A percentile compares a stretch with the other conserved stretches of the same genome.
phyloP scores from a whole-genome alignment of 2,888 invertebrate genomes.

The Amiota mariae region DNA sequence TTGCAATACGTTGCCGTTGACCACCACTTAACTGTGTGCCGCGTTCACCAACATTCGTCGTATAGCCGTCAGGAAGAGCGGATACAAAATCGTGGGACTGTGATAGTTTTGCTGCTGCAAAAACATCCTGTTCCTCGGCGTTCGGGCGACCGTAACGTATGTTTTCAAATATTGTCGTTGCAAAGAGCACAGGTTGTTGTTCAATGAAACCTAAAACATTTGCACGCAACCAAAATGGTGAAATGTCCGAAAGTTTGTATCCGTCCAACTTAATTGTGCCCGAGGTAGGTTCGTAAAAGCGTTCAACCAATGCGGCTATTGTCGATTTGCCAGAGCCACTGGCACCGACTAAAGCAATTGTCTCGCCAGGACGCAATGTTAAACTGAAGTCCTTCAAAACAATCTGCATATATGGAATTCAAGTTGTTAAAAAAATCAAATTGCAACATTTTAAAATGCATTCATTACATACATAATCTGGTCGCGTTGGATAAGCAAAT shows the following conservation, averaged over 20 bases:
- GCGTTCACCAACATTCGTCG: conserved; percentile 90
- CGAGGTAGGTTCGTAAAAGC: conserved; percentile 76
- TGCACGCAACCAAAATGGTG: conserved; percentile 88
- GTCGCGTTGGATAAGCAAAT: conserved; percentile 91
- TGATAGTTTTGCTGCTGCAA: conserved; percentile 86
- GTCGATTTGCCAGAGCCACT: conserved; percentile 98
- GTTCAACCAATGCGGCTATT: conserved; percentile 89
- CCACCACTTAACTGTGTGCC: conserved; percentile 95
- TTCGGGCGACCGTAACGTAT: conserved; percentile 89
- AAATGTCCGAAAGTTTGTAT: conserved; percentile 69
- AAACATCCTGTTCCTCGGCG: conserved; percentile 81
- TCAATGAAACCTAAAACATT: conserved; percentile 89
- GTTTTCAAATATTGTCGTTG: conserved; percentile 92
- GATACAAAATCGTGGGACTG: conserved; percentile 94
- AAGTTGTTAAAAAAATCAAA: not conserved
- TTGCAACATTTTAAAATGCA: not conserved
- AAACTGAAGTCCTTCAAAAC: conserved; percentile 90
- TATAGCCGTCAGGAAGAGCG: conserved; percentile 87
- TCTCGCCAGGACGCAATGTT: conserved; percentile 87
- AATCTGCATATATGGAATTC: conserved; percentile 73
- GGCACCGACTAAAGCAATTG: conserved; percentile 91
- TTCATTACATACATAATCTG: conserved; percentile 77
- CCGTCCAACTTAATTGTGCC: conserved; percentile 72
- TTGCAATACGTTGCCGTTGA: conserved; percentile 95
- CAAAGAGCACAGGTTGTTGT: conserved; percentile 95